A percentile compares a stretch with the other conserved stretches of the same genome.
These are phyloP conservation scores for Neelides folsomi DNA, from an alignment of 2,888 invertebrate species.

Conservation along the genomic window DNA sequence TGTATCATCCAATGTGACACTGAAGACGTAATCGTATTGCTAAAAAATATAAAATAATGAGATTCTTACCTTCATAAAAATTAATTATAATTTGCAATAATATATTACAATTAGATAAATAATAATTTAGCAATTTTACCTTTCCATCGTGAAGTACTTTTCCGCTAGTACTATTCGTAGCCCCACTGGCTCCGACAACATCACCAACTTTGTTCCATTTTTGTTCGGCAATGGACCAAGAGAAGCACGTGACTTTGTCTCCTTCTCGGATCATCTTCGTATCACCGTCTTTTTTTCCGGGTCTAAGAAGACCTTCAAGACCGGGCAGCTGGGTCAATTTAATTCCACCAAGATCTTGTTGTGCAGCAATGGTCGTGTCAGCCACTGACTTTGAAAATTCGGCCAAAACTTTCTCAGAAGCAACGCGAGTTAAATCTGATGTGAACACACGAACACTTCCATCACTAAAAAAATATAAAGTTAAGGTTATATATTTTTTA, in stretches of 20 bases:
- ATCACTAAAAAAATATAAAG: conserved; percentile 52
- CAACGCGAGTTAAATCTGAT: conserved; percentile 53
- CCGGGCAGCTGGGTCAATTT: conserved; percentile 80
- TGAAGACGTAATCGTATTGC: conserved; percentile 91
- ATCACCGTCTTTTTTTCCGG: conserved; percentile 69
- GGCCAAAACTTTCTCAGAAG: conserved; percentile 48
- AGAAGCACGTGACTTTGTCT: conserved; percentile 58
- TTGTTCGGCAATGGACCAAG: conserved; percentile 52
- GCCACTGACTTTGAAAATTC: conserved; percentile 61
- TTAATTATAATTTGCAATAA: not conserved
- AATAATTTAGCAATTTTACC: conserved; percentile 38
- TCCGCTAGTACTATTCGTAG: conserved; percentile 51
- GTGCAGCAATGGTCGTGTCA: conserved; percentile 47
- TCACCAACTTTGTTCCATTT: conserved; percentile 80
- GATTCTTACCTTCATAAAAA: no score
- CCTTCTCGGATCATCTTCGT: conserved; percentile 68
- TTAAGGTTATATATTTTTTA: not conserved
- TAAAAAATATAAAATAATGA: conserved; percentile 5
- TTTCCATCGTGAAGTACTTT: conserved; percentile 72
- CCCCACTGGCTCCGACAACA: conserved; percentile 64
- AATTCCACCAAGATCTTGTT: conserved; percentile 66
- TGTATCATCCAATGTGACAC: conserved; percentile 87
- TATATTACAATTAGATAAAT: not conserved
- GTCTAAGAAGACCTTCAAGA: conserved; percentile 56
- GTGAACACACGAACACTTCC: conserved; percentile 77